phyloP scores from a whole-genome alignment of 2,797 vertebrate species.

The Melanogrammus aeglefinus region DNA sequence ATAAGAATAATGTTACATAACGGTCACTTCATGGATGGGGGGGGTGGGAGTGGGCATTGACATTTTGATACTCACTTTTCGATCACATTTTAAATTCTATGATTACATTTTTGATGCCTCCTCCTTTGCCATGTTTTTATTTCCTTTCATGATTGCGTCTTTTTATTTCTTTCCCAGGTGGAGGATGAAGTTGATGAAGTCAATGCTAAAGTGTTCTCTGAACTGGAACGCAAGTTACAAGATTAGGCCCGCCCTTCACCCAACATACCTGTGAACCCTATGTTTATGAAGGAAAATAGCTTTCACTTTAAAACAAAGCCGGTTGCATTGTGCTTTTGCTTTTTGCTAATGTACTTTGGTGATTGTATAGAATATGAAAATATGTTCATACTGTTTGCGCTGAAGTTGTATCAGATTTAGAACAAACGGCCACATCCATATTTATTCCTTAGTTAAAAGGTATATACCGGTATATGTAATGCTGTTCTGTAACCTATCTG shows the following conservation, averaged over 20 bases:
- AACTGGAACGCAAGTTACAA: conserved; percentile 74
- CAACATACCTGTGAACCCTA: background rate
- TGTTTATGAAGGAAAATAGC: background rate
- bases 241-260: conserved; percentile 45
- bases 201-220: conserved; percentile 73
- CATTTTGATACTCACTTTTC: background rate
- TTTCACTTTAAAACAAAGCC: conserved; percentile 17
- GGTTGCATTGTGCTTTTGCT: conserved; percentile 11
- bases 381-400: background rate
- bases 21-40: background rate
- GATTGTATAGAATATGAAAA: background rate
- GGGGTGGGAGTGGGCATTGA: background rate
- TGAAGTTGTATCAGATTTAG: background rate
- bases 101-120: background rate
- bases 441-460: conserved; percentile 3
- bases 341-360: background rate
- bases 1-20: background rate
- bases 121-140: background rate
- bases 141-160: background rate
- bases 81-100: background rate
- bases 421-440: conserved; percentile 23
- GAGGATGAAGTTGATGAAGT: conserved; percentile 80
- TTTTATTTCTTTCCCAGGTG: conserved; percentile 58
- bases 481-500: conserved; percentile 52
- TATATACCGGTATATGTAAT: conserved; percentile 31